Base-by-base conservation (phyloP, 2,888 invertebrate species). In the Netelia virgata region DNA sequence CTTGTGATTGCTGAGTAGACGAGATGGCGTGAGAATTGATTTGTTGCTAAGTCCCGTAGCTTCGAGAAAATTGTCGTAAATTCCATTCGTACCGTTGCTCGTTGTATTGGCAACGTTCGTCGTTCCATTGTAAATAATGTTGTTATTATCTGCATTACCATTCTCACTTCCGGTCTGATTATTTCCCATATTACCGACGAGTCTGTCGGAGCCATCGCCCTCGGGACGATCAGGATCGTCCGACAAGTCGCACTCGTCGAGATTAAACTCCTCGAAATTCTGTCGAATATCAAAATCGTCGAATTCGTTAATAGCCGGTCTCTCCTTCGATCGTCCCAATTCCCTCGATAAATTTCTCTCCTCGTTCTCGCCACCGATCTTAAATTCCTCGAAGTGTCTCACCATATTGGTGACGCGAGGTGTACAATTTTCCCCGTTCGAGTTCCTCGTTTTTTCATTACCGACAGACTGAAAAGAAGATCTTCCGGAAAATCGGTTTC, bases 21-120 rank as follows among this genome's bases (percentile, higher is more conserved):
- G 93, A 61, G 95, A 95, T 0, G 96, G 96, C 10, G 96, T 96
- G 28, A 93, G 83, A 90, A 97, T 96, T 63, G 97, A 96, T 94
- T 97, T 97, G 86, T 97, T 96, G 93, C 97, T 97, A 84, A 97
- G 95, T 76, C 97, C 97, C 74, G 97, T 97, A 20, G 96, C 96
- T 93, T 97, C 97, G 72, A 97, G 94, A 91, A 97, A 97, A 92
- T 96, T 96, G 93, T 97, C 97, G 90, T 97, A 97, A 20, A 91
- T 93, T 59, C 90, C 92, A 57, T 87, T 90, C 18, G 95, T 93
- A 50, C 94, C 94, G 89, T 94, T 94, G 90, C 93, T 94, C 91
- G 86, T 88, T 89, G 87, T 78, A 82, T 16, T 68, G 16, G 20
- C 36, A 20, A 64, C 28, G 18, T 18, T 53, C n/a, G 53, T 36